Conservation (phyloP, 2,888 invertebrate species). For the Cephus spinipes region DNA sequence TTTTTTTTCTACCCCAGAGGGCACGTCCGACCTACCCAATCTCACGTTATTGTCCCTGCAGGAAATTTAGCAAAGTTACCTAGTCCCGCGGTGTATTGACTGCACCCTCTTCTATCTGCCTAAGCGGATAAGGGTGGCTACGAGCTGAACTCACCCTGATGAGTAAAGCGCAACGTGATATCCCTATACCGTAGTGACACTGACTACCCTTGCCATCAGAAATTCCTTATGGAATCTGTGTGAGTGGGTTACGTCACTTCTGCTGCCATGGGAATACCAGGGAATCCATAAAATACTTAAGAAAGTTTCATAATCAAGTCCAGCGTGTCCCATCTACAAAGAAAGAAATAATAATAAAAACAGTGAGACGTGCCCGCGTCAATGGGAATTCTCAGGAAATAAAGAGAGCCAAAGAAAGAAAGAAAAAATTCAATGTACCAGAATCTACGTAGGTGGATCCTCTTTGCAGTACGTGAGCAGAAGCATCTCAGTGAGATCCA, state of each 20-base stretch:
- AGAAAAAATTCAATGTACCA: neutral
- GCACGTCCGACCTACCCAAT: neutral
- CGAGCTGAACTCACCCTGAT: too few species aligned
- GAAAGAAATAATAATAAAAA: neutral
- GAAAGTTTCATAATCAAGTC: neutral
- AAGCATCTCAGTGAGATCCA: neutral
- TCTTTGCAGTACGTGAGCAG: neutral
- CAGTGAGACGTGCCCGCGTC: neutral
- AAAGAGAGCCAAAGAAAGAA: neutral
- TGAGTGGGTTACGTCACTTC: neutral
- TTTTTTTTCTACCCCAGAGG: neutral
- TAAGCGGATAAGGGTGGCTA: too few species aligned
- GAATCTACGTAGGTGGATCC: neutral
- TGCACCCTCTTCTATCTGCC: neutral
- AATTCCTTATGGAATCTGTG: too few species aligned
- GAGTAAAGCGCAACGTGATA: too few species aligned
- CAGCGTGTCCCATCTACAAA: neutral
- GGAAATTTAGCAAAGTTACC: slow-evolving; percentile 53
- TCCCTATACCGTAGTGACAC: too few species aligned
- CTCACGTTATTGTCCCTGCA: neutral
- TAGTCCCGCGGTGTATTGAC: slow-evolving; percentile 16
- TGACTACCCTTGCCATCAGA: too few species aligned
- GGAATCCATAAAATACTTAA: neutral
- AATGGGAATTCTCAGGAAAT: neutral
- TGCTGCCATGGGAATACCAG: neutral